These are phyloP conservation scores for Polydrusus cervinus DNA, from an alignment of 2,888 invertebrate genomes.

Conservation along the genomic window DNA sequence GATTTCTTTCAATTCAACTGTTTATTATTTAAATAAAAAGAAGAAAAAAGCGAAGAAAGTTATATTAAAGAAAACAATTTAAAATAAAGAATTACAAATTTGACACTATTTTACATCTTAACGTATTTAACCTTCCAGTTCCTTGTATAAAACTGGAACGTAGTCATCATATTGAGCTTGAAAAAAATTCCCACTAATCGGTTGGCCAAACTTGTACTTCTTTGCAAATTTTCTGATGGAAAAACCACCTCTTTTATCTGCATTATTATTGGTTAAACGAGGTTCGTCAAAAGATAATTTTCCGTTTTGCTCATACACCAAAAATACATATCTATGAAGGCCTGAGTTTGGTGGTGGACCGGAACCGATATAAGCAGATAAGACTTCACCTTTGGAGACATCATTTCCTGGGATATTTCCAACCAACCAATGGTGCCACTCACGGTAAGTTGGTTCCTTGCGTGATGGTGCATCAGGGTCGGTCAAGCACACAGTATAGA, in stretches of 20 bases:
- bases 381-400: conserved; percentile 80
- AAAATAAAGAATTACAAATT: no score
- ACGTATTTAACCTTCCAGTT: conserved; percentile 66
- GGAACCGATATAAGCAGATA: conserved; percentile 87
- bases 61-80: no score
- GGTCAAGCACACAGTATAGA: conserved; percentile 78
- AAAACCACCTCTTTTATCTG: conserved; percentile 75
- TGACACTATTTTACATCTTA: no score
- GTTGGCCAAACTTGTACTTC: conserved; percentile 86
- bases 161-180: conserved; percentile 92
- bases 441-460: conserved; percentile 84
- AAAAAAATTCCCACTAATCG: conserved; percentile 91
- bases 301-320: conserved; percentile 71
- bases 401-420: conserved; percentile 88
- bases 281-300: conserved; percentile 66
- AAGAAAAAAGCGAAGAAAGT: no score
- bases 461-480: conserved; percentile 96
- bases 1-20: no score
- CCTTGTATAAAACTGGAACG: conserved; percentile 89
- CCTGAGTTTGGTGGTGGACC: conserved; percentile 85
- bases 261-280: conserved; percentile 63
- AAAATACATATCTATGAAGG: conserved; percentile 82
- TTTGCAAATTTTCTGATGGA: conserved; percentile 84
- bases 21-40: no score
- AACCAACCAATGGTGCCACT: conserved; percentile 94